Percentiles rank a stretch among this genome's conserved stretches.
Evolutionary conservation across 1,140 invertebrate genomes (phyloP).

Genomic region (Aphelenchoides fujianensis): DNA sequence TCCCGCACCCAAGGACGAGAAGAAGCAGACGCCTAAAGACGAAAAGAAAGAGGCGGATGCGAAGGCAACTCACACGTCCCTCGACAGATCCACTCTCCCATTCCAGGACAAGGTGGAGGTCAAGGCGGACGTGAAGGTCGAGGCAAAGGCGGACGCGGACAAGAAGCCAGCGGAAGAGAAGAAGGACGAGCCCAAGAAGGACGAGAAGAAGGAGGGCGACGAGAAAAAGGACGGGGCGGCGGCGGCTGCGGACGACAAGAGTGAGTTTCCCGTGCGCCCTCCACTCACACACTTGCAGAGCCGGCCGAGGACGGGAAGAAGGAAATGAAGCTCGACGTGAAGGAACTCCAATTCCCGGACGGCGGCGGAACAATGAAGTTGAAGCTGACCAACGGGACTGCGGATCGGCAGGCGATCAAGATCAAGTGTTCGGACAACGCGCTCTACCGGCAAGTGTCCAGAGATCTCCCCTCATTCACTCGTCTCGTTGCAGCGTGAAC

Average conservation of each 20-base stretch:
- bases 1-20: background rate
- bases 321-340: background rate
- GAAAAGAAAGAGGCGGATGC: constrained; percentile 25
- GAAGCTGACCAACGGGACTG: constrained; percentile 13
- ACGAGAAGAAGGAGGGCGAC: background rate
- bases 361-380: constrained; percentile 25
- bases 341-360: constrained; percentile 5
- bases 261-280: background rate
- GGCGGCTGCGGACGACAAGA: background rate
- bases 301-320: background rate
- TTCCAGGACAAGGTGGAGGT: constrained; percentile 38
- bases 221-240: background rate
- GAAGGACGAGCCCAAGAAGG: background rate
- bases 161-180: background rate
- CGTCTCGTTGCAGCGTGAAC: constrained; percentile 18
- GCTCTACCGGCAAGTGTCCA: constrained; percentile 19
- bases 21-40: constrained; percentile 16
- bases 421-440: constrained; percentile 35
- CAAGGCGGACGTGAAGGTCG: constrained; percentile 20
- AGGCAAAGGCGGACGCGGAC: background rate
- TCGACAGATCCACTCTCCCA: no score
- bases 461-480: no score
- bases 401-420: constrained; percentile 25
- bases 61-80: constrained; percentile 27
- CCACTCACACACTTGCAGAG: background rate